These are phyloP conservation scores for Rhinichthys klamathensis DNA, from an alignment of 2,113 vertebrate genomes.

Conservation along the genomic window DNA sequence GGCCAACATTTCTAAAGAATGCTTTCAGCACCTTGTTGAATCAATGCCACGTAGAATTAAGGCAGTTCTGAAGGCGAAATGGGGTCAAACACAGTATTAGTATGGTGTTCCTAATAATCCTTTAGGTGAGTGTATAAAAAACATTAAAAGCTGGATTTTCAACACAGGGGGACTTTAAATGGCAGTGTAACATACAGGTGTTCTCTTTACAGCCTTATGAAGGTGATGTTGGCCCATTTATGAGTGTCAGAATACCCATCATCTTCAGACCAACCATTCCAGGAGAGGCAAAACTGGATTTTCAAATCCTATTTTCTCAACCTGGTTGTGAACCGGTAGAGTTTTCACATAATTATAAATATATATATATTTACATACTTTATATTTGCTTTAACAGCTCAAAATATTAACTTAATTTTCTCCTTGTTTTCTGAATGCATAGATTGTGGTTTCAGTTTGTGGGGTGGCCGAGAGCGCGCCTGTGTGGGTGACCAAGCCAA, in stretches of 20 bases:
- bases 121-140: too few relatives aligned
- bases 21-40: too few relatives aligned
- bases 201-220: constrained; percentile 71
- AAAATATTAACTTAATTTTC: neutral
- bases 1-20: too few relatives aligned
- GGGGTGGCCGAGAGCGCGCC: constrained; percentile 79
- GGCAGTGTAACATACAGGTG: neutral
- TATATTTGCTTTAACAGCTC: neutral
- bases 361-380: neutral
- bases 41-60: too few relatives aligned
- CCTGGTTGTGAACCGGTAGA: constrained; percentile 80
- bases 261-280: constrained; percentile 83
- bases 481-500: constrained; percentile 80
- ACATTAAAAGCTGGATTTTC: too few relatives aligned
- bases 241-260: constrained; percentile 81
- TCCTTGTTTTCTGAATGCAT: neutral
- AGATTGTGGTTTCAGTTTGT: constrained; percentile 67
- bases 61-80: too few relatives aligned
- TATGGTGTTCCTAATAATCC: too few relatives aligned
- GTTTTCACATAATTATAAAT: constrained; percentile 3
- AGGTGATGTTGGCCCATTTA: constrained; percentile 83
- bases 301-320: constrained; percentile 82
- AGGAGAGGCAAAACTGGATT: constrained; percentile 73
- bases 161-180: neutral
- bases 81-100: too few relatives aligned